Base-by-base conservation (phyloP, 2,888 invertebrate genomes). In the Melanargia galathea region DNA sequence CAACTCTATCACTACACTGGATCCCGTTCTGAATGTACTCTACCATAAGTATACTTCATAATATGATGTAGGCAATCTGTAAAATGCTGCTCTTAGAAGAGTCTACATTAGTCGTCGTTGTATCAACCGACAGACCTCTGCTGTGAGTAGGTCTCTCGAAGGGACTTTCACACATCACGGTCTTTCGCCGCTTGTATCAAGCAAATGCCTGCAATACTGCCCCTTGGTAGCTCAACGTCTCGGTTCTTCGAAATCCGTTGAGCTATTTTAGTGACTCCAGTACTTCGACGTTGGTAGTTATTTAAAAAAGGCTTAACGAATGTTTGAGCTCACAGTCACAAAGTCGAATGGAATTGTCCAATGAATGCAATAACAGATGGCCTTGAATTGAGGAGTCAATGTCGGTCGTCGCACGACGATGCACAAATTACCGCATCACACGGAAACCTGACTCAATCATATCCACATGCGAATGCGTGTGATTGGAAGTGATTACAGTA, bases 351-450 rank as follows among this genome's bases (percentile, higher is more conserved):
- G 43, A 33, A 56, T 72, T 71, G 68, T 66, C 62, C 61, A 73
- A 73, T 62, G 62, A 66, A 62, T 68, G 69, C 67, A 70, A 80
- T 78, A 78, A 76, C 73, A 74, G 71, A 79, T 80, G 84, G 78
- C 83, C 84, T 86, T 86, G 84, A 81, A 81, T 79, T 73, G 72
- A 75, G 77, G 60, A 68, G 71, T 79, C 78, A 79, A 81, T 79
- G 81, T 76, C 81, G 78, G 79, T 74, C 77, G 74, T 70, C 76
- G 75, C 74, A 76, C 75, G 74, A 66, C 71, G 73, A 73, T 69
- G 64, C 63, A 73, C 77, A 79, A 80, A 82, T 81, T 79, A 79
- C 78, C 65, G 75, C 74, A 70, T 63, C 66, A 70, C 74, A 75
- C 74, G 73, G 71, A 77, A 81, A 81, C 82, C 77, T 70, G 80